Conservation (phyloP, 2,113 vertebrate genomes). For the Hepsetus odoe region DNA sequence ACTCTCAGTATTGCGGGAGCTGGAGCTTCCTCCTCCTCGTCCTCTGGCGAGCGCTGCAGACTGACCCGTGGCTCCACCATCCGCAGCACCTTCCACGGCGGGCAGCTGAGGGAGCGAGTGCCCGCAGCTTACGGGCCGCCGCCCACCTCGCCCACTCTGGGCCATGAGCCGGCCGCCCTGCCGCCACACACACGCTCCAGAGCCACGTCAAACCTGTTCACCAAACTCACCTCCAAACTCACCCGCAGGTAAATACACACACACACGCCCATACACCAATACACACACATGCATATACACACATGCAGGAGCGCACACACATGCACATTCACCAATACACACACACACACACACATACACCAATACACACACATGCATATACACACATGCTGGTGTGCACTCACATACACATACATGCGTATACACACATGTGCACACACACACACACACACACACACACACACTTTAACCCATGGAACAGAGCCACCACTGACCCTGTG, state of each 20-base stretch:
- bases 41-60: conserved; percentile 83
- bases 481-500: no score
- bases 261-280: not conserved
- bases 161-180: conserved; percentile 81
- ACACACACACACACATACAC: conserved; percentile 8
- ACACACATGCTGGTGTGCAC: not conserved
- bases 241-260: conserved; percentile 81
- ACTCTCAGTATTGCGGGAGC: conserved; percentile 84
- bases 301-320: not conserved
- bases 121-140: conserved; percentile 83
- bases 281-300: conserved; percentile 6
- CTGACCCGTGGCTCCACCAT: conserved; percentile 87
- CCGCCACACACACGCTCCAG: conserved; percentile 83
- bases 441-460: no score
- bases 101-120: conserved; percentile 87
- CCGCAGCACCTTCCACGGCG: conserved; percentile 93
- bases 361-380: not conserved
- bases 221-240: conserved; percentile 95
- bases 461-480: no score
- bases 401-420: no score
- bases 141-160: conserved; percentile 86
- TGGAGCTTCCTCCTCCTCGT: conserved; percentile 76
- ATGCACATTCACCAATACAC: not conserved
- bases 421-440: no score
- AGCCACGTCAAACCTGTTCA: conserved; percentile 92